A percentile compares a stretch with the other conserved stretches of the same genome.
These are phyloP conservation scores for Netelia virgata DNA, from an alignment of 2,888 invertebrate genomes.

Conservation along the genomic window DNA sequence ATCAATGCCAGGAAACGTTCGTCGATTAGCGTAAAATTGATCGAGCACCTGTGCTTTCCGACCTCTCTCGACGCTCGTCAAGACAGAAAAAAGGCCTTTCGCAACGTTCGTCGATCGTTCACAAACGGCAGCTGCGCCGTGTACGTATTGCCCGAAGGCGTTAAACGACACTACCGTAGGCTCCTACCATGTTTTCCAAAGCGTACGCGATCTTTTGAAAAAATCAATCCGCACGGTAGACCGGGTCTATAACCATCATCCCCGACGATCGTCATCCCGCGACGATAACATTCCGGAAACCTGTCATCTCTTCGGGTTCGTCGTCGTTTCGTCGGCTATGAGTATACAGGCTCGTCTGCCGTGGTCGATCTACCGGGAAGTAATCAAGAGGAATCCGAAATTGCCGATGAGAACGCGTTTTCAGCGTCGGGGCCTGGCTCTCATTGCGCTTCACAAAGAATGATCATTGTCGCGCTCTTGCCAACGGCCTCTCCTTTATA, in stretches of 20 bases:
- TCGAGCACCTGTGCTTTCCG: slow-evolving; percentile 47
- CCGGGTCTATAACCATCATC: slow-evolving; percentile 55
- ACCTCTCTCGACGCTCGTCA: neutral
- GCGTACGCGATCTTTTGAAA: neutral
- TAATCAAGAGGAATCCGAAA: slow-evolving; percentile 68
- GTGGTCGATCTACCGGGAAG: slow-evolving; percentile 64
- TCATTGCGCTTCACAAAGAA: slow-evolving; percentile 35
- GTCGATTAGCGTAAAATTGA: slow-evolving; percentile 60
- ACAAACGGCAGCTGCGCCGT: slow-evolving; percentile 46
- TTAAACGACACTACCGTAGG: slow-evolving; percentile 34
- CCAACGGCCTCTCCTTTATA: slow-evolving; percentile 16
- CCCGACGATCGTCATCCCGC: neutral
- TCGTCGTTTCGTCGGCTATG: slow-evolving; percentile 3
- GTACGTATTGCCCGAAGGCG: slow-evolving; percentile 48
- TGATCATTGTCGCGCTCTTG: slow-evolving; percentile 53
- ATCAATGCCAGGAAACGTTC: slow-evolving; percentile 23
- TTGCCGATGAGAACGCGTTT: slow-evolving; percentile 49
- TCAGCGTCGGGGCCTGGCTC: neutral
- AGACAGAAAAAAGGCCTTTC: slow-evolving; percentile 21
- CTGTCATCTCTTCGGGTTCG: slow-evolving; percentile 43
- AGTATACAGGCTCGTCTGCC: slow-evolving; percentile 7
- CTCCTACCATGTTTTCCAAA: neutral
- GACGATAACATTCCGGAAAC: slow-evolving; percentile 58
- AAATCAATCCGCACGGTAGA: neutral
- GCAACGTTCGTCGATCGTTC: slow-evolving; percentile 17